Evolutionary conservation across 2,113 vertebrate species (phyloP).

Genomic region (Lampris incognitus): DNA sequence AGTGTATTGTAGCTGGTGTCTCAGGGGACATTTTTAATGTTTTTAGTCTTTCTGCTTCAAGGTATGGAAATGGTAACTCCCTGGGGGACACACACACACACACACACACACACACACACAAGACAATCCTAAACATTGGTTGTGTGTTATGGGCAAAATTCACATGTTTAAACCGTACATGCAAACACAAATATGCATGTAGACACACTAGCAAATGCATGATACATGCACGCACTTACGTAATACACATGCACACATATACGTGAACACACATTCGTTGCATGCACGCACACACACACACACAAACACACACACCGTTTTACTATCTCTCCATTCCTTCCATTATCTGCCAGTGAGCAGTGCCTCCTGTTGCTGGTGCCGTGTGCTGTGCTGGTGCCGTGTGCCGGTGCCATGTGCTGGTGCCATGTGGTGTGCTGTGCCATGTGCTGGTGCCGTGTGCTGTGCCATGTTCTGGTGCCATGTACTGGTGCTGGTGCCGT

Average conservation of each 20-base stretch:
- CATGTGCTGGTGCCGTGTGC: too few species aligned
- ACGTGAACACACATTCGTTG: background rate
- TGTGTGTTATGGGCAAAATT: too few species aligned
- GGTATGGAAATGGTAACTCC: constrained; percentile 16
- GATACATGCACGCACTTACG: background rate
- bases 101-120: background rate
- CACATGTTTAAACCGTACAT: too few species aligned
- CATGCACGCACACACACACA: constrained; percentile 7
- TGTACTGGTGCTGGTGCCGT: background rate
- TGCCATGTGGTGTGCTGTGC: too few species aligned
- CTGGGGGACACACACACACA: background rate
- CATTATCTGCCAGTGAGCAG: too few species aligned
- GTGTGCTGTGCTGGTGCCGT: too few species aligned
- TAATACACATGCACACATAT: background rate
- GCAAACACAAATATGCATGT: too few species aligned
- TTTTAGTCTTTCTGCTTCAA: constrained; percentile 45
- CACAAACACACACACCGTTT: background rate
- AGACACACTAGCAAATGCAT: background rate
- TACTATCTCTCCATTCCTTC: too few species aligned
- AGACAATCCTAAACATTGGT: too few species aligned
- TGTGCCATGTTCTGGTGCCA: too few species aligned
- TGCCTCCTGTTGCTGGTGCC: too few species aligned
- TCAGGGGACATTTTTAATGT: constrained; percentile 48
- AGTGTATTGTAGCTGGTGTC: constrained; percentile 17
- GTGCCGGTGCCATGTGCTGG: too few species aligned